A percentile compares a stretch with the other conserved stretches of the same genome.
Evolutionary conservation across 1,140 invertebrate genomes (phyloP).

Genomic region (Drosophila melanogaster): Release_6_plus_ISO1_MT NT_037436.4:22164501-22165000

Average conservation of each 20-base stretch:
- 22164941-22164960: constrained; percentile 77
- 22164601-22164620: constrained; percentile 12
- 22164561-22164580: constrained; percentile 81
- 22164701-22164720: constrained; percentile 66
- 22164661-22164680: constrained; percentile 31
- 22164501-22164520: constrained; percentile 29
- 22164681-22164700: constrained; percentile 47
- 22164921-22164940: constrained; percentile 57
- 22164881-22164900: constrained; percentile 42
- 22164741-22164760: constrained; percentile 64
- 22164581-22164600: constrained; percentile 71
- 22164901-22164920: constrained; percentile 71
- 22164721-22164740: constrained; percentile 58
- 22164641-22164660: constrained; percentile 38
- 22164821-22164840: constrained; percentile 75
- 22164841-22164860: constrained; percentile 79
- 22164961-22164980: constrained; percentile 75
- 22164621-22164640: constrained; percentile 40
- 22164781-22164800: constrained; percentile 81
- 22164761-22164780: constrained; percentile 67
- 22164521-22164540: constrained; percentile 30
- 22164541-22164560: constrained; percentile 77
- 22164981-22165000: constrained; percentile 53
- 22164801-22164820: constrained; percentile 83
- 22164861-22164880: constrained; percentile 68